Base-by-base conservation (phyloP, 2,888 invertebrate genomes). In the Mesorhabditis sp. region DNA sequence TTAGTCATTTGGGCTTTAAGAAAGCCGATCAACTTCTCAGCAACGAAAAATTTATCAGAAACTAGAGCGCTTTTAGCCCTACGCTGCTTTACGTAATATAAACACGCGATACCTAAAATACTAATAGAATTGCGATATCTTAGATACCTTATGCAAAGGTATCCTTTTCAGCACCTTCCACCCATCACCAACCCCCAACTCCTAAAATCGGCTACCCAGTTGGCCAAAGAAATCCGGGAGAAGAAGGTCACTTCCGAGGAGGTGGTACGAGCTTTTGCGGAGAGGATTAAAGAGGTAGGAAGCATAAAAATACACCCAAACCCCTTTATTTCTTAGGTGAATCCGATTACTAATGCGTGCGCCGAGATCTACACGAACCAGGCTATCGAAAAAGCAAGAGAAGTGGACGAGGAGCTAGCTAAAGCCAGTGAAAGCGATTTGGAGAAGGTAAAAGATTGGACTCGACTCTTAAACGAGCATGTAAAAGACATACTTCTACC, bases 171-270 rank as follows among this genome's bases (percentile, higher is more conserved):
- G 28, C 28, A 1, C 28, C 28, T 28, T 28, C n/a, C 58, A 13
- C n/a, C 58, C 7, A 50, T 50, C 58, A 50, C 58, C 7, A 50
- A 50, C 58, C 10, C 7, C n/a, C 58, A 2, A 10, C n/a, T 50
- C 10, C n/a, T 50, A 2, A 50, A 50, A 50, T 13, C 10, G 2
- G 58, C 58, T 2, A 50, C 58, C 58, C 10, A 50, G 7, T 50
- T 50, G 58, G 58, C 58, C n/a, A 50, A 50, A 50, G 58, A 50
- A n/a, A 50, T 50, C n/a, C 58, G 58, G n/a, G 58, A 50, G 58
- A 50, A 50, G n/a, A 50, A 50, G 58, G 58, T 50, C 7, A 50
- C 58, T 50, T 50, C 58, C 10, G n/a, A 50, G 58, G 10, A 50
- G n/a, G 58, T 50, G 10, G n/a, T 50, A 10, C 58, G n/a, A 50